Base-by-base conservation (phyloP, 2,888 invertebrate species). In the Ypsolopha sequella region DNA sequence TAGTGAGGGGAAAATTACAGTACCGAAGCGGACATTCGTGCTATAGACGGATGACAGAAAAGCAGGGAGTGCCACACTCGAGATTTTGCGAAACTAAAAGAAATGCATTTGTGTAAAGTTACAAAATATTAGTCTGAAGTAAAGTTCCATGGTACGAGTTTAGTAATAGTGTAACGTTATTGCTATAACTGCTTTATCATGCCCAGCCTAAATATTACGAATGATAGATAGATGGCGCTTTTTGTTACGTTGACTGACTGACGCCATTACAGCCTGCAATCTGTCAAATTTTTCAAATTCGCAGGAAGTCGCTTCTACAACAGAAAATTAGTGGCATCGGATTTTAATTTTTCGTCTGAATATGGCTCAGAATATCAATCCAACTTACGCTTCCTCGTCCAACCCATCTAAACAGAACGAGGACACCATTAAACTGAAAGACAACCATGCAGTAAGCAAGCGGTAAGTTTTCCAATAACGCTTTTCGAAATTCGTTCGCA, bases 401-500 rank as follows among this genome's bases (percentile, higher is more conserved):
- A 90, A 91, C 73, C 89, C 89, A 59, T 87, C 89, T 58, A 95
- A 95, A 89, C 93, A 94, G 63, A 92, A 91, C 73, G 94, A 95
- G 74, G 94, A 94, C 71, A 91, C 91, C 61, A 91, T 92, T 69
- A 92, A 90, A 76, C 70, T 89, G 63, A 90, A 90, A 80, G 95
- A 95, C 80, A 94, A 93, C 87, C 95, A 95, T 81, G 95, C 95
- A 73, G 95, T 95, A 62, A 94, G 94, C 82, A 95, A 95, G 92
- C 91, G 95, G 95, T 95, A 84, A 85, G 88, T 46, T 46, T 47
- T 36, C 36, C 51, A 45, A 46, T 36, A 36, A 44, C 54, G 52
- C 52, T 51, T 53, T 34, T 36, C 33, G 51, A 35, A 38, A 38
- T 38, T 38, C 9, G 39, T 24, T 4, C 4, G 24, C 24, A 24